Conservation (phyloP, 2,888 invertebrate species). For the Rotaria magnacalcarata region DNA sequence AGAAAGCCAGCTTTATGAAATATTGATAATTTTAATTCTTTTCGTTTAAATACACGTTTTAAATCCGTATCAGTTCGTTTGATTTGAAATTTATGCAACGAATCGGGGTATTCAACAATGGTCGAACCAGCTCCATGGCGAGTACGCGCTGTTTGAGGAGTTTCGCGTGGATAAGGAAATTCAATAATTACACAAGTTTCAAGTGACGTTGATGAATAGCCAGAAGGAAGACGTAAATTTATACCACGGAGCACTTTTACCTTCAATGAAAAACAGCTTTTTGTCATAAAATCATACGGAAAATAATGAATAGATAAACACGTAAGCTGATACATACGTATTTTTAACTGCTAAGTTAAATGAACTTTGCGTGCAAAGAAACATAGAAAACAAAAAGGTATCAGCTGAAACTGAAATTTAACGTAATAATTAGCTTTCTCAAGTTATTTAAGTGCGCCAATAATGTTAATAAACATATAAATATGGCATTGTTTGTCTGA, state of each 20-base stretch:
- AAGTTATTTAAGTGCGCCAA: too few species aligned
- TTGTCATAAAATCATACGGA: too few species aligned
- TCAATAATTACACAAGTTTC: constrained; percentile 89
- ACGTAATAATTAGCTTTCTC: too few species aligned
- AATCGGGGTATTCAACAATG: constrained; percentile 78
- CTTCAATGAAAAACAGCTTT: too few species aligned
- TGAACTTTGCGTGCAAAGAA: too few species aligned
- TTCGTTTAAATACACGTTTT: constrained; percentile 78
- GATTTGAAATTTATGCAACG: constrained; percentile 73
- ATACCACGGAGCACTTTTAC: constrained; percentile 40
- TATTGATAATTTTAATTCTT: constrained; percentile 81
- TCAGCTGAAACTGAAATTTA: too few species aligned
- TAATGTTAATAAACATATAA: too few species aligned
- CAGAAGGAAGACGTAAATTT: constrained; percentile 60
- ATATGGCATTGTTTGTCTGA: too few species aligned
- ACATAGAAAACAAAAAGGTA: too few species aligned
- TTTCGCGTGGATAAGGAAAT: constrained; percentile 76
- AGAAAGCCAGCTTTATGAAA: constrained; percentile 90
- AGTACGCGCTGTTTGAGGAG: constrained; percentile 69
- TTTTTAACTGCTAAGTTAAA: too few species aligned
- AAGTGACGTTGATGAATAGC: constrained; percentile 75
- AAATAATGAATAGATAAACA: too few species aligned
- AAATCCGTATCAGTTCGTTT: constrained; percentile 75
- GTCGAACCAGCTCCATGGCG: constrained; percentile 74
- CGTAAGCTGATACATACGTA: too few species aligned